phyloP scores from a whole-genome alignment of 2,113 vertebrate species.

The Uropsilus gracilis region DNA sequence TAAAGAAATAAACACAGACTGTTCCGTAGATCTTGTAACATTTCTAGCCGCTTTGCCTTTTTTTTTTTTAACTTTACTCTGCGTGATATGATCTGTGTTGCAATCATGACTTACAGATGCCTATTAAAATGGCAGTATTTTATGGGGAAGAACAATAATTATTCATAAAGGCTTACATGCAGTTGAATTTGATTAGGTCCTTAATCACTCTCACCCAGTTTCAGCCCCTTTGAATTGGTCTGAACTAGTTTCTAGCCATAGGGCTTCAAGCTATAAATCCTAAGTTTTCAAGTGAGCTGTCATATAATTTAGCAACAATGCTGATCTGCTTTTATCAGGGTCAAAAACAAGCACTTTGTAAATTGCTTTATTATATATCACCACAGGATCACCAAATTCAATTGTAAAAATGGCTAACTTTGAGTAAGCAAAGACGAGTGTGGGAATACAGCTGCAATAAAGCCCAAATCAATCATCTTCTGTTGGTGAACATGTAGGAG shows the following conservation, averaged over 20 bases:
- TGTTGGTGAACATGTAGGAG: slow-evolving; percentile 76
- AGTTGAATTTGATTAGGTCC: slow-evolving; percentile 73
- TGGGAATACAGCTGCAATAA: slow-evolving; percentile 80
- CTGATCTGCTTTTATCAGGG: slow-evolving; percentile 73
- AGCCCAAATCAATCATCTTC: slow-evolving; percentile 77
- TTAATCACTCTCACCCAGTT: slow-evolving; percentile 57
- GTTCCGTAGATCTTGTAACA: slow-evolving; percentile 55
- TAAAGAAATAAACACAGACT: slow-evolving; percentile 65
- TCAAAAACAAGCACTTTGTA: slow-evolving; percentile 81
- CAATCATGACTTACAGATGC: slow-evolving; percentile 21
- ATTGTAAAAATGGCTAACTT: slow-evolving; percentile 77
- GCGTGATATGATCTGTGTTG: slow-evolving; percentile 24
- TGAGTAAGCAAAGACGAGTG: slow-evolving; percentile 77
- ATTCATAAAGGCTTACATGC: slow-evolving; percentile 59
- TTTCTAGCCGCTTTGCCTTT: slow-evolving; percentile 53
- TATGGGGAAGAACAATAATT: slow-evolving; percentile 63
- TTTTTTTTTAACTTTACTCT: slow-evolving; percentile 57
- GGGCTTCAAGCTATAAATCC: slow-evolving; percentile 59
- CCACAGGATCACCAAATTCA: slow-evolving; percentile 73
- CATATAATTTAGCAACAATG: slow-evolving; percentile 72
- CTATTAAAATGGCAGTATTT: slow-evolving; percentile 64
- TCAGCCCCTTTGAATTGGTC: slow-evolving; percentile 41
- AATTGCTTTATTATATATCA: slow-evolving; percentile 78
- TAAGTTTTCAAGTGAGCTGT: slow-evolving; percentile 61
- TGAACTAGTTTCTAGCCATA: slow-evolving; percentile 69